Percentiles rank a stretch among this genome's conserved stretches.
phyloP scores from a whole-genome alignment of 1,140 invertebrate genomes.

The Lucilia cuprina region DNA sequence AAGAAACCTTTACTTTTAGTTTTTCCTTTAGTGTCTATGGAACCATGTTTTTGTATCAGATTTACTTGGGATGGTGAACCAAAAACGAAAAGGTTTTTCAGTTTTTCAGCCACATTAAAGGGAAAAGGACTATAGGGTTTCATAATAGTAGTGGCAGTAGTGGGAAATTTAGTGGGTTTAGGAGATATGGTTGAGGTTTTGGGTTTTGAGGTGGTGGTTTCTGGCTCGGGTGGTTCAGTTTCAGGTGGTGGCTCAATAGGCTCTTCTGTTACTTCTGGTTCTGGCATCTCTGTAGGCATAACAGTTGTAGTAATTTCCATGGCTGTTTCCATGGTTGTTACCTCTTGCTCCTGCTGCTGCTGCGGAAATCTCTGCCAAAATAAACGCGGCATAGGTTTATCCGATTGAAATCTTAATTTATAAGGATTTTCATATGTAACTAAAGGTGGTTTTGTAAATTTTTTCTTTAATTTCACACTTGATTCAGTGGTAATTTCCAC shows the following conservation, averaged over 20 bases:
- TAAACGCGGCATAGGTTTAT: conserved; percentile 42
- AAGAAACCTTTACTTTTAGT: conserved; percentile 65
- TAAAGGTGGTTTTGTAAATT: neutral
- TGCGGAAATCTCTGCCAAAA: conserved; percentile 47
- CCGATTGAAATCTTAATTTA: conserved; percentile 37
- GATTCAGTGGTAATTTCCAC: conserved; percentile 36
- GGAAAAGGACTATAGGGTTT: conserved; percentile 40
- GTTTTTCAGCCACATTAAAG: conserved; percentile 34
- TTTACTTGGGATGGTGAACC: conserved; percentile 53
- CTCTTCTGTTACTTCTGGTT: conserved; percentile 35
- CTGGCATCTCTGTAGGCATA: neutral
- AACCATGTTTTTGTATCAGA: conserved; percentile 50
- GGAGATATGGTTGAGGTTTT: conserved; percentile 45
- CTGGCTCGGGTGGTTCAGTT: conserved; percentile 23
- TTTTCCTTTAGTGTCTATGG: conserved; percentile 44
- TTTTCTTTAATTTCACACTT: neutral
- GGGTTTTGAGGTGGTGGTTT: conserved; percentile 23
- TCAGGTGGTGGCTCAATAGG: conserved; percentile 45
- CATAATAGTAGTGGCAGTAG: conserved; percentile 48
- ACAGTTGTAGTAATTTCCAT: conserved; percentile 28
- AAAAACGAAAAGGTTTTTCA: conserved; percentile 50
- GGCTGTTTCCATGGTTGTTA: neutral
- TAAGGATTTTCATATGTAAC: conserved; percentile 24
- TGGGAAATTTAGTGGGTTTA: conserved; percentile 40
- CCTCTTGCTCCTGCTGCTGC: neutral